Conservation (phyloP, 1,140 invertebrate genomes). For the Penaeus japonicus region DNA sequence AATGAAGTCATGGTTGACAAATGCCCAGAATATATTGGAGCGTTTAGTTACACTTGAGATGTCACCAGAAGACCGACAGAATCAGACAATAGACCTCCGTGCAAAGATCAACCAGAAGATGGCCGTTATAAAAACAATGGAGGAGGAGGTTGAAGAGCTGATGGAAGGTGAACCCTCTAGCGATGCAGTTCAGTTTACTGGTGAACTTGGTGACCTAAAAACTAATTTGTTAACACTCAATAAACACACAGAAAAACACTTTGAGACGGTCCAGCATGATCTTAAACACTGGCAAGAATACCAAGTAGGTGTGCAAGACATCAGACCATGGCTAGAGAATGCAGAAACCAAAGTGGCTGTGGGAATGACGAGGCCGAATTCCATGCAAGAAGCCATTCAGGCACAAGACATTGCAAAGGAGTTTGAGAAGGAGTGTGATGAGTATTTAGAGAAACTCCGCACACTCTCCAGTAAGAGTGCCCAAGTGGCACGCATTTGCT, state of each 20-base stretch:
- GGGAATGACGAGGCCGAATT: constrained; percentile 71
- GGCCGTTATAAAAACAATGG: constrained; percentile 75
- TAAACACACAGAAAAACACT: constrained; percentile 75
- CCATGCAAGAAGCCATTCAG: constrained; percentile 79
- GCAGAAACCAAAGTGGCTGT: constrained; percentile 79
- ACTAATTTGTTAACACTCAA: constrained; percentile 73
- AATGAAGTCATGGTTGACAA: constrained; percentile 67
- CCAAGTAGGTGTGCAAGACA: constrained; percentile 74
- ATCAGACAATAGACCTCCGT: constrained; percentile 56
- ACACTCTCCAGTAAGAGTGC: constrained; percentile 68
- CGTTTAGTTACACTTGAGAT: constrained; percentile 76
- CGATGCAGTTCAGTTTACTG: constrained; percentile 74
- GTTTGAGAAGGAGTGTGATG: constrained; percentile 79
- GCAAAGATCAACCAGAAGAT: constrained; percentile 71
- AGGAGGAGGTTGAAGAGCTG: constrained; percentile 79
- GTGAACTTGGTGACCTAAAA: constrained; percentile 74
- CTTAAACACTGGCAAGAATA: constrained; percentile 85
- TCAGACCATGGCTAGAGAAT: constrained; percentile 88
- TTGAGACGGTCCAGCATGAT: constrained; percentile 77
- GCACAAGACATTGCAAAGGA: constrained; percentile 74
- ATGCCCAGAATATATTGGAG: constrained; percentile 77
- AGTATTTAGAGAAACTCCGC: constrained; percentile 65
- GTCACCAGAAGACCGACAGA: constrained; percentile 75
- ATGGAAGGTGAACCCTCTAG: constrained; percentile 66
- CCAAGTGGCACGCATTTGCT: constrained; percentile 76